These are phyloP conservation scores for Notocelia uddmanniana DNA, from an alignment of 2,888 invertebrate species.

Conservation along the genomic window DNA sequence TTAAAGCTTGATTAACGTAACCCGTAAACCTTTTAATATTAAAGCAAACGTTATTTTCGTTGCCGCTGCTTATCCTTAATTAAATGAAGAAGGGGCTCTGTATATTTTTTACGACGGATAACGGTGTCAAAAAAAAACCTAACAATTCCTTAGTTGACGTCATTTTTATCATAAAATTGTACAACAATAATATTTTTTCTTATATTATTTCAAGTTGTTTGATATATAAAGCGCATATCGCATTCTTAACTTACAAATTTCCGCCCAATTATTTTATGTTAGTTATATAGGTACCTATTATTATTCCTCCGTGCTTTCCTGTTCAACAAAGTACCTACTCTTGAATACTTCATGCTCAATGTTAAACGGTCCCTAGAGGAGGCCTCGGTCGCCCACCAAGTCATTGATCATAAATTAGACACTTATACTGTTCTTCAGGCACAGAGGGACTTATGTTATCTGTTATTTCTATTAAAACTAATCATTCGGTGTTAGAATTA, in stretches of 20 bases:
- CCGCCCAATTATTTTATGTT: neutral
- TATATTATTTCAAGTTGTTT: too few relatives aligned
- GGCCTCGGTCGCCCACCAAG: conserved; percentile 19
- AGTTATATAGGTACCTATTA: too few relatives aligned
- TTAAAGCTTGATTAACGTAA: conserved; percentile 15
- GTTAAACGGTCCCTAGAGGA: conserved; percentile 10
- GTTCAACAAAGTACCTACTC: neutral
- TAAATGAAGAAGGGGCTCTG: neutral
- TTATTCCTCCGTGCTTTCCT: neutral
- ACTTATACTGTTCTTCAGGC: conserved; percentile 5
- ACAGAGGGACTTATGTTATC: neutral
- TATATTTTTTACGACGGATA: neutral
- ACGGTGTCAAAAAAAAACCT: neutral
- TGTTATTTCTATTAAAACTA: neutral
- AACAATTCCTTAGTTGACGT: neutral
- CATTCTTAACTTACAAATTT: neutral
- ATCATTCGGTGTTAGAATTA: neutral
- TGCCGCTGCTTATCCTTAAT: neutral
- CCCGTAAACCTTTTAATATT: conserved; percentile 7
- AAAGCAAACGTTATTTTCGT: neutral
- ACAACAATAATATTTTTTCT: neutral
- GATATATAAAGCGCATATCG: neutral
- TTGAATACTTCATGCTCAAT: neutral
- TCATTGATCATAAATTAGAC: conserved; percentile 39
- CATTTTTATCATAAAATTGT: neutral